Percentiles rank a stretch among this genome's conserved stretches.
Evolutionary conservation across 2,113 vertebrate species (phyloP).

Genomic region (Pluvialis apricaria): DNA sequence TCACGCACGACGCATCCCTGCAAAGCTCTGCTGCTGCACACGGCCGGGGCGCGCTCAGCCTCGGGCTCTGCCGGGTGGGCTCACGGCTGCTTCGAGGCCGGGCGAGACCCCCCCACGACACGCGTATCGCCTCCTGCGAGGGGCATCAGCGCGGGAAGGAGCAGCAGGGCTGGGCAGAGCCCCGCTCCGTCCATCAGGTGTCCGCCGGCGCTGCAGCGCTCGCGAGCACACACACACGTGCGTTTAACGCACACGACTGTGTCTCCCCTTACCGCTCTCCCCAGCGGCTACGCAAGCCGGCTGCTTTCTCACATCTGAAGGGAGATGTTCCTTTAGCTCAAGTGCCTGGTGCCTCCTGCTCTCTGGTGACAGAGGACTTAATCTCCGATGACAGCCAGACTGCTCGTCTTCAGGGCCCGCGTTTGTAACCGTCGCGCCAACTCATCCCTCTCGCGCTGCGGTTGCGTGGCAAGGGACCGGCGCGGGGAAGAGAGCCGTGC

Average conservation of each 20-base stretch:
- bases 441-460: not conserved
- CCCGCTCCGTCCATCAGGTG: not conserved
- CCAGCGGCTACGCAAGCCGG: not conserved
- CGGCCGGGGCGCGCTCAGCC: not conserved
- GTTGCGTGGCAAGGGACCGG: not conserved
- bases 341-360: not conserved
- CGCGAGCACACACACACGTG: not conserved
- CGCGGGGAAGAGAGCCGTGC: not conserved
- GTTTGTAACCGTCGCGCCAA: accelerated
- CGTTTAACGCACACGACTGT: accelerated
- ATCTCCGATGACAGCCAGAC: not conserved
- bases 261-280: not conserved
- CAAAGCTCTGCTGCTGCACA: too few species aligned
- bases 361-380: not conserved
- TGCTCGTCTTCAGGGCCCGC: not conserved
- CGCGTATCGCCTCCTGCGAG: accelerated
- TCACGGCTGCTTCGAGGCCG: accelerated
- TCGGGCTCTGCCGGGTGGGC: not conserved
- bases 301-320: not conserved
- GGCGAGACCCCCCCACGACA: not conserved
- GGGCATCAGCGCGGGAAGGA: not conserved
- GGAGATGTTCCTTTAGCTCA: not conserved
- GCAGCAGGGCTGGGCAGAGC: not conserved
- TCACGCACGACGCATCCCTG: accelerated
- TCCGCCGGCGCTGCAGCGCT: not conserved